Conservation (phyloP, 2,113 vertebrate genomes). For the Pimephales promelas region DNA sequence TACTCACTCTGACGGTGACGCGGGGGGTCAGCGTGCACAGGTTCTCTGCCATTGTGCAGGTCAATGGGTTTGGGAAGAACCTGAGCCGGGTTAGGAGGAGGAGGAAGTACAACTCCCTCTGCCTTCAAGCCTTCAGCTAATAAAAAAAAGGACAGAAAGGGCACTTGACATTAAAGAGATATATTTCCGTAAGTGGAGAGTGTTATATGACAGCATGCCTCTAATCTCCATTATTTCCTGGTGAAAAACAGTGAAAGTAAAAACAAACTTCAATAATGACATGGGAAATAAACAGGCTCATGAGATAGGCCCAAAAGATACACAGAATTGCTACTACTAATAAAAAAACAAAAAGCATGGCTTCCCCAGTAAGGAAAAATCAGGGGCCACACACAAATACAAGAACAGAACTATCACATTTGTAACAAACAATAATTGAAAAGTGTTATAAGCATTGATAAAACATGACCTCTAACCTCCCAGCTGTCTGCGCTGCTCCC, state of each 20-base stretch:
- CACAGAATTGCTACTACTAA: neutral
- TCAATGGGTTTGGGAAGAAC: conserved; percentile 78
- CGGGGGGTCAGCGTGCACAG: conserved; percentile 59
- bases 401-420: neutral
- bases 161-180: neutral
- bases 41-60: conserved; percentile 66
- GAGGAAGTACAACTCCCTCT: conserved; percentile 71
- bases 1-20: conserved; percentile 80
- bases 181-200: neutral
- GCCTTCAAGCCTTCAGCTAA: conserved; percentile 66
- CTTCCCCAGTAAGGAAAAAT: neutral
- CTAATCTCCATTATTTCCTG: neutral
- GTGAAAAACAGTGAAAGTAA: neutral
- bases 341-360: neutral
- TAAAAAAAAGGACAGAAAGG: neutral
- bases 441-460: neutral
- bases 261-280: neutral
- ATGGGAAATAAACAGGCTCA: neutral
- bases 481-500: conserved; percentile 73
- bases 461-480: conserved; percentile 61
- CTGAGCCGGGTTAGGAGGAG: conserved; percentile 80
- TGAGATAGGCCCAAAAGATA: neutral
- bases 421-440: neutral
- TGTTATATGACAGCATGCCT: neutral
- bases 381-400: neutral